Base-by-base conservation (phyloP, 2,113 vertebrate genomes). In the Phylloscopus trochiloides region DNA sequence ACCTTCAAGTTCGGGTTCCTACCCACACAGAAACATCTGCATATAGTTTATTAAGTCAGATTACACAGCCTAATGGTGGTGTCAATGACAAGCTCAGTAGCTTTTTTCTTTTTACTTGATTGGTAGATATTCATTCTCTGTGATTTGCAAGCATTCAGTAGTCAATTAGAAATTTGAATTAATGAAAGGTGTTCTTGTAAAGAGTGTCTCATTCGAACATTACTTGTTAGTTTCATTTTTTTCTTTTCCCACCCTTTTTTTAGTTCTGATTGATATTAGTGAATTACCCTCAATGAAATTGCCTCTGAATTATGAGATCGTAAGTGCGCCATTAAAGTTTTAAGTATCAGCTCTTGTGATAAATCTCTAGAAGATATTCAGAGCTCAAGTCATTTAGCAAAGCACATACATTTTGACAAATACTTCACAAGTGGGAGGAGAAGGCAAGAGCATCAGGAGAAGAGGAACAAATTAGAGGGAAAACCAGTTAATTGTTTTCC, bases 321-420 rank as follows among this genome's bases (percentile, higher is more conserved):
- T 89, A 85, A 88, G 59, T 26, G 34, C 65, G 58, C 75, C 45
- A 92, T 93, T 95, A 86, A 92, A 87, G 48, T 93, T 83, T 95
- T 94, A 91, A 96, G 50, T 84, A 83, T 92, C 88, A 91, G 50
- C 59, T 92, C 88, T 92, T 75, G 34, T 78, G 65, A 90, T 95
- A 81, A 94, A 88, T 81, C 72, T 91, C 50, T 36, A 29, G 59
- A 86, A 91, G 72, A 59, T 81, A 92, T 25, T 92, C 47, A 86
- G 73, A 84, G 81, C 83, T 93, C 32, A 79, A 71, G 59, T 87
- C 38, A 76, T 89, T 95, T 92, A 88, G 54, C 15, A 90, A 78
- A 96, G 81, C 47, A 42, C 48, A 29, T 83, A 6, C 40, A 78
- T 93, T 97, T 96, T 92, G 51, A 91, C 42, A 90, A 79, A 66